Conservation (phyloP, 2,797 vertebrate species). For the Streptopelia turtur region DNA sequence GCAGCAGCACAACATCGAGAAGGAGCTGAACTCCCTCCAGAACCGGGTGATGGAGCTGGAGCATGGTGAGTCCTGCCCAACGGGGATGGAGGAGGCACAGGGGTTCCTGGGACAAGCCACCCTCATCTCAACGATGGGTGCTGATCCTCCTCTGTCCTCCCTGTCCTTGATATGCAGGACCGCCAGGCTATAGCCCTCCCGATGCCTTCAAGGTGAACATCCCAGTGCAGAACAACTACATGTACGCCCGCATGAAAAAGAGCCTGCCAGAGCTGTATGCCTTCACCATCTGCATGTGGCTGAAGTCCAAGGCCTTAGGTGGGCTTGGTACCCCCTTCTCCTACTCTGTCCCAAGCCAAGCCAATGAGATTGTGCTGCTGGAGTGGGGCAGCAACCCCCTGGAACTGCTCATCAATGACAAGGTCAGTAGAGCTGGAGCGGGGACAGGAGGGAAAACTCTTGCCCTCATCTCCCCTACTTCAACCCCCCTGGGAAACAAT, state of each 20-base stretch:
- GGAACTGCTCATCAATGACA: slow-evolving; percentile 95
- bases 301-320: slow-evolving; percentile 81
- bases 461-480: neutral
- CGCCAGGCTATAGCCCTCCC: slow-evolving; percentile 70
- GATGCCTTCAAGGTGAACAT: slow-evolving; percentile 91
- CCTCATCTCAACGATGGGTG: fast-evolving
- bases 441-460: neutral
- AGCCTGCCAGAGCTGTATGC: slow-evolving; percentile 87
- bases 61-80: slow-evolving; percentile 77
- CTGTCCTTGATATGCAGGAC: neutral
- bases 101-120: neutral
- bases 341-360: slow-evolving; percentile 89
- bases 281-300: slow-evolving; percentile 92
- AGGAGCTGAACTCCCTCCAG: slow-evolving; percentile 86
- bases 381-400: slow-evolving; percentile 88
- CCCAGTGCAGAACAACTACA: slow-evolving; percentile 91
- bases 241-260: slow-evolving; percentile 89
- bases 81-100: fast-evolving
- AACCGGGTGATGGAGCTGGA: slow-evolving; percentile 88
- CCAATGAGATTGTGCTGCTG: slow-evolving; percentile 92
- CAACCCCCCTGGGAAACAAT: neutral
- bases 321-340: slow-evolving; percentile 93
- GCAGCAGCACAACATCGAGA: slow-evolving; percentile 87
- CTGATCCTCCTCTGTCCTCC: neutral
- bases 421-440: slow-evolving; percentile 76